phyloP scores from a whole-genome alignment of 2,113 vertebrate genomes.

The Mustela nigripes region DNA sequence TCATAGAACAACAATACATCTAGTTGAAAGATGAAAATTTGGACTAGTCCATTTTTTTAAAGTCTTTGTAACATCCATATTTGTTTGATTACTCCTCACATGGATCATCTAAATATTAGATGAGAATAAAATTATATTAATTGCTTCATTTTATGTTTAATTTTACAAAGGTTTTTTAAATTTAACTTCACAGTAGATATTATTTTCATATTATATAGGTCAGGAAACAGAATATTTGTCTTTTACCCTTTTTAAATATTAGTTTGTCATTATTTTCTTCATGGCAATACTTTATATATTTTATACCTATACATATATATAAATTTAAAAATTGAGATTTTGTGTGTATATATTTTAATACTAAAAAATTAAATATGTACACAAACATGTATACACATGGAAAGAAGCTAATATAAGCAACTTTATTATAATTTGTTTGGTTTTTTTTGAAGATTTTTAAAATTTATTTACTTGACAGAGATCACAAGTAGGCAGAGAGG shows the following conservation, averaged over 20 bases:
- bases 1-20: neutral
- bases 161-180: neutral
- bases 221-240: neutral
- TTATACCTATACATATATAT: neutral
- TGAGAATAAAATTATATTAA: neutral
- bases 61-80: neutral
- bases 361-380: neutral
- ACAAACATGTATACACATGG: neutral
- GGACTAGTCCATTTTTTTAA: constrained; percentile 8
- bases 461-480: too few species aligned
- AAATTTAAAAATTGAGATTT: neutral
- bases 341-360: neutral
- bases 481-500: too few species aligned
- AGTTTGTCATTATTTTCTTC: neutral
- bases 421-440: neutral
- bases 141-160: neutral
- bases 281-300: neutral
- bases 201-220: neutral
- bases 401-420: neutral
- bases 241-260: neutral
- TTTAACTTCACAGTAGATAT: neutral
- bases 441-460: too few species aligned
- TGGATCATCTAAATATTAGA: neutral
- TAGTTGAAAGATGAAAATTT: neutral
- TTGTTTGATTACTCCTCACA: constrained; percentile 6